Conservation (phyloP, 2,888 invertebrate genomes). For the Stenoptilia bipunctidactyla region DNA sequence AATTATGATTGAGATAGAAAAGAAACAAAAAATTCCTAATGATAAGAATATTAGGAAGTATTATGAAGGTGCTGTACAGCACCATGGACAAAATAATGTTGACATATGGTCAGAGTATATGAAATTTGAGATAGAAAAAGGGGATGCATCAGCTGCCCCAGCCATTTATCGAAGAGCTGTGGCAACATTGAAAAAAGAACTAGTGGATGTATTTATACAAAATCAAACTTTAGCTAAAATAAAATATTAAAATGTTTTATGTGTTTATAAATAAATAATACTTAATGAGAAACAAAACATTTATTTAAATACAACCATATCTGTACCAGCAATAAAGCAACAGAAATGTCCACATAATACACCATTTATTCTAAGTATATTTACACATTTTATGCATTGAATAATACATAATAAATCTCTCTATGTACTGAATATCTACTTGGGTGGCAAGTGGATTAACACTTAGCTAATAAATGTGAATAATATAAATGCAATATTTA, state of each 20-base stretch:
- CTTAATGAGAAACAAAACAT: constrained; percentile 45
- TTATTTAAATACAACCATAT: constrained; percentile 56
- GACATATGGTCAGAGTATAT: constrained; percentile 83
- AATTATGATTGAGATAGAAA: constrained; percentile 73
- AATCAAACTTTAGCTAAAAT: constrained; percentile 63
- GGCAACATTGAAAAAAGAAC: constrained; percentile 62
- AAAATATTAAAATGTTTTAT: constrained; percentile 24
- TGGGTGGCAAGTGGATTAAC: constrained; percentile 61
- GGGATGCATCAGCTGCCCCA: constrained; percentile 67
- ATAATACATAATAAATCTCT: background rate
- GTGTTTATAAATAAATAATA: constrained; percentile 20
- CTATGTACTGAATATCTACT: constrained; percentile 34
- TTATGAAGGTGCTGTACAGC: constrained; percentile 73
- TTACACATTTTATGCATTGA: constrained; percentile 42
- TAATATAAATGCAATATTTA: constrained; percentile 50
- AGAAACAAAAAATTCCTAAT: constrained; percentile 47
- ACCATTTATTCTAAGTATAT: constrained; percentile 60
- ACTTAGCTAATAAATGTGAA: constrained; percentile 61
- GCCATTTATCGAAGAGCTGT: constrained; percentile 75
- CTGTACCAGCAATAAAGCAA: constrained; percentile 50
- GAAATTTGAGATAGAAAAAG: constrained; percentile 75
- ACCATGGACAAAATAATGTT: constrained; percentile 75
- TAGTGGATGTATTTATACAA: constrained; percentile 67
- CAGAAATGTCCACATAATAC: constrained; percentile 53
- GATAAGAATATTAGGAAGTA: constrained; percentile 68